Evolutionary conservation across 2,888 invertebrate species (phyloP), one percentile per base, ranked within the genome.

Genomic region (Elegia similella): DNA sequence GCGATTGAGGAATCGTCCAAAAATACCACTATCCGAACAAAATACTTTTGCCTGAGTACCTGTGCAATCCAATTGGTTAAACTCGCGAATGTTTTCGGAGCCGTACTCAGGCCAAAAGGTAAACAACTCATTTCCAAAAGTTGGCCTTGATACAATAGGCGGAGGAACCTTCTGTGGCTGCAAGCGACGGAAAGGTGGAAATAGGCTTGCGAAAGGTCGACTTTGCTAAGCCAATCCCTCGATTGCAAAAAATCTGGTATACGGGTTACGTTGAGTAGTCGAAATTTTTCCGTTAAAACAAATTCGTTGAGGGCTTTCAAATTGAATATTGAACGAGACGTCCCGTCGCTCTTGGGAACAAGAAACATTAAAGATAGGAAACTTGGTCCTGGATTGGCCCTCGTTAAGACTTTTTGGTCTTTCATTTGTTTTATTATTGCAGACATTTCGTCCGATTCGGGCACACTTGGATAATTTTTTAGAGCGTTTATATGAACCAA

Each of bases 291-390:
- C 15, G 59, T 56, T 1, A 54, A 12, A 0, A 73, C 58, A 52
- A 55, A 73, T 0, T 59, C 2, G 60, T 72, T 74, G 7, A 69
- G 56, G 0, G 56, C 50, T 58, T 61, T 66, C 8, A 70, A 57
- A 52, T 67, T 67, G 68, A 68, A 69, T 34, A 71, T 68, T 0
- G 69, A 67, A 0, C 69, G 59, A 7, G 6, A 30, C 3, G 64
- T 57, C 8, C 68, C 65, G 59, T 67, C 65, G 46, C 52, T 23
- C 32, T 72, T 72, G 8, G 66, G 65, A 0, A 65, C 59, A 7
- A 70, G 61, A 57, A 70, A 72, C 43, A 72, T 61, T 10, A 62
- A 42, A 8, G 72, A 69, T 6, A 72, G 6, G 43, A 70, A 72
- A 48, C 67, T 68, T 23, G 67, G 66, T 30, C 0, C 5, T 7